Evolutionary conservation across 2,113 vertebrate genomes (phyloP), one percentile per base, ranked within the genome.

Genomic region (Recurvirostra avosetta): DNA sequence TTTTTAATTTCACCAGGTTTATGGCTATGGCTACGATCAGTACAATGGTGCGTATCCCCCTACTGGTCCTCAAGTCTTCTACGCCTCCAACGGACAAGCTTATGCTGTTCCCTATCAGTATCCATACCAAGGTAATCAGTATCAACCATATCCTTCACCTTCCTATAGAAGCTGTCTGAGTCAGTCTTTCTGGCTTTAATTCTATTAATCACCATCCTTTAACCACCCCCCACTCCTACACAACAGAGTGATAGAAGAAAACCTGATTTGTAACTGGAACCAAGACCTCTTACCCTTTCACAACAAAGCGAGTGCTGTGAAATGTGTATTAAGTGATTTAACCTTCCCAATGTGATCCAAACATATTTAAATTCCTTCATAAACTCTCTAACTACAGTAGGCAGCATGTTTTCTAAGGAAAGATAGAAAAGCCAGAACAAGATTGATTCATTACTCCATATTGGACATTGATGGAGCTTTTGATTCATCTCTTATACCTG

Each of bases 61-160:
- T 0, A 16, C 88, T 47, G 97, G 96, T 75, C 88, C 98, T 79
- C 98, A 98, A 50, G 93, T 98, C 59, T 90, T 98, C 83, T 98
- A 98, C 61, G 92, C 98, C 86, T 97, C 98, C 21, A 98, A 90
- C 0, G 98, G 98, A 59, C 98, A 98, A 92, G 96, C 97, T 3
- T 98, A 98, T 66, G 96, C 98, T 15, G 72, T 98, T 72, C 96
- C 98, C 58, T 98, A 97, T 62, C 98, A 98, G 83, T 98, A 98
- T 59, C 97, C 98, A 2, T 98, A 98, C 90, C 97, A 97, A 98
- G 98, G 98, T 98, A 97, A 97, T 14, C 68, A 4, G 6, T 12
- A 13, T 7, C 55, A 65, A 43, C 50, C 41, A 17, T 75, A 50
- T 29, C 72, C 30, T 84, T 58, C 59, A 20, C 65, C 18, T 76